phyloP scores from a whole-genome alignment of 2,797 vertebrate genomes.

The Thripadectes ignobilis region DNA sequence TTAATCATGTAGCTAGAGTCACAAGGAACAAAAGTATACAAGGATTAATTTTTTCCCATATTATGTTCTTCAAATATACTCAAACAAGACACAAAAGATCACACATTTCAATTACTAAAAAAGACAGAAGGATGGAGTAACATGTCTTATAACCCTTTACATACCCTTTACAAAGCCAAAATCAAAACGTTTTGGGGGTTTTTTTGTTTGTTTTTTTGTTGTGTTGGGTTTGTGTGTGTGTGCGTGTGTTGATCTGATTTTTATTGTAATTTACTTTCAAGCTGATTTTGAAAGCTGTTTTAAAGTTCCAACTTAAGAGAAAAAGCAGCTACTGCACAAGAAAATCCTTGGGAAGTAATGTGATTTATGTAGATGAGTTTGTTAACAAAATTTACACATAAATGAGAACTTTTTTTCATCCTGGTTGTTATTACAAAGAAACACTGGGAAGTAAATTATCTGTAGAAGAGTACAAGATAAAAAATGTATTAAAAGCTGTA shows the following conservation, averaged over 20 bases:
- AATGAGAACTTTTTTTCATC: slow-evolving; percentile 76
- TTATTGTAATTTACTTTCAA: slow-evolving; percentile 27
- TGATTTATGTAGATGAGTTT: slow-evolving; percentile 78
- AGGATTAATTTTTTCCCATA: background rate
- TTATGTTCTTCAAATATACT: background rate
- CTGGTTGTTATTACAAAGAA: slow-evolving; percentile 75
- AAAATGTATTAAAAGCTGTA: slow-evolving; percentile 79
- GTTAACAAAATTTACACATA: slow-evolving; percentile 82
- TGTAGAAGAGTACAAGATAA: slow-evolving; percentile 76
- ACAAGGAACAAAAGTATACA: background rate
- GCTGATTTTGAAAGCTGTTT: slow-evolving; percentile 46
- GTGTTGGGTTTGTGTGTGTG: background rate
- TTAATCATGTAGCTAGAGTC: background rate
- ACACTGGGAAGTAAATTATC: slow-evolving; percentile 78
- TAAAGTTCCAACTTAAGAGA: slow-evolving; percentile 45
- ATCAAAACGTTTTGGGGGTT: background rate
- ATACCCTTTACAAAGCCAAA: background rate
- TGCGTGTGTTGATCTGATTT: background rate
- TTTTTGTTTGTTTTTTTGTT: background rate
- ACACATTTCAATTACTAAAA: background rate
- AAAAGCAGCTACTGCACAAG: slow-evolving; percentile 47
- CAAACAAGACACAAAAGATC: background rate
- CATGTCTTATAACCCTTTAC: background rate
- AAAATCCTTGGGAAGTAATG: slow-evolving; percentile 52
- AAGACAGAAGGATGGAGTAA: background rate